Conservation (phyloP, 1,140 invertebrate genomes). For the Euura lappo region DNA sequence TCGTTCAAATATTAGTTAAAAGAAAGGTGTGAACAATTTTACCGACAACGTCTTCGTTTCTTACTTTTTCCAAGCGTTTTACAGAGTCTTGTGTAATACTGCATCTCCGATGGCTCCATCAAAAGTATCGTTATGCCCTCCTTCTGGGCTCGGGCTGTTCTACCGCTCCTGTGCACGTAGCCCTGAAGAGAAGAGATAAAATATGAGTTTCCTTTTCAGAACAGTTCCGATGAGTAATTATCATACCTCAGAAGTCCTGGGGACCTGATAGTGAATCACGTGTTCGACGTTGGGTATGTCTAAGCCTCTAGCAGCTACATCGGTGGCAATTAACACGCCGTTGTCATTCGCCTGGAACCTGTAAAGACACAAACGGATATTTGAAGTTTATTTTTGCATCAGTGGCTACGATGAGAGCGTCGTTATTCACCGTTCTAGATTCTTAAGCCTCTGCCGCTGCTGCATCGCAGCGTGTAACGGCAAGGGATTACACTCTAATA, state of each 20-base stretch:
- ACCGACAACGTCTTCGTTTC: conserved; percentile 22
- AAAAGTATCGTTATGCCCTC: conserved; percentile 92
- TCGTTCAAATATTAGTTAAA: conserved; percentile 12
- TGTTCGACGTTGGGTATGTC: conserved; percentile 95
- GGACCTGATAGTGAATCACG: conserved; percentile 98
- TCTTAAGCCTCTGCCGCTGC: conserved; percentile 92
- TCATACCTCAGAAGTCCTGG: conserved; percentile 86
- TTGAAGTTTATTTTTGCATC: conserved; percentile 11
- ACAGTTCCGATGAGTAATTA: background rate
- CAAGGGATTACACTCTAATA: conserved; percentile 80
- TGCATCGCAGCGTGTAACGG: conserved; percentile 95
- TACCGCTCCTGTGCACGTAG: conserved; percentile 95
- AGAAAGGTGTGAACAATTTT: conserved; percentile 15
- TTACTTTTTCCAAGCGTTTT: conserved; percentile 83
- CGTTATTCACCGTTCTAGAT: conserved; percentile 77
- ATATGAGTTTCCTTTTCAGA: background rate
- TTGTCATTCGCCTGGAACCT: conserved; percentile 80
- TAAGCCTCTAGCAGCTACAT: conserved; percentile 95
- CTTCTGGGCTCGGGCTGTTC: conserved; percentile 89
- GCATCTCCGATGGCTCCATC: conserved; percentile 86
- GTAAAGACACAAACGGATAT: conserved; percentile 16
- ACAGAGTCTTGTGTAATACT: conserved; percentile 82
- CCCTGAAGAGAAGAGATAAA: conserved; percentile 61
- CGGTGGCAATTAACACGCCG: conserved; percentile 91
- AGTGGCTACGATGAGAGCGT: conserved; percentile 13